phyloP scores from a whole-genome alignment of 2,888 invertebrate species.

The Parapristionchus giblindavisi region DNA sequence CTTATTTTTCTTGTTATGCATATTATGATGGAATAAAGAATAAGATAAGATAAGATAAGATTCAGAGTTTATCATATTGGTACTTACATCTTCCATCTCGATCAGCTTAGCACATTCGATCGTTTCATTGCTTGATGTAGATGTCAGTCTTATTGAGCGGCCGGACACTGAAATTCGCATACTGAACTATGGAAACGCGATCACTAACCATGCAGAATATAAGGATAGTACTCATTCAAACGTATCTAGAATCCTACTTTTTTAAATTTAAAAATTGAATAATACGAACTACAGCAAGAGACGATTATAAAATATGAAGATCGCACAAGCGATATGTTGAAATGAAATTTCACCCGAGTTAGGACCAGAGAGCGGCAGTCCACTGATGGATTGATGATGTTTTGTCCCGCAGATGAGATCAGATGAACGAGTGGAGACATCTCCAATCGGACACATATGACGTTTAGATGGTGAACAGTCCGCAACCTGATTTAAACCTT shows the following conservation, averaged over 20 bases:
- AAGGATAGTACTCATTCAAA: no score
- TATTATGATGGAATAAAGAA: no score
- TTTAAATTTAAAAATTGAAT: no score
- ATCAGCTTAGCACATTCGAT: conserved; percentile 44
- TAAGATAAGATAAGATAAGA: no score
- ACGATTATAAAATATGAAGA: no score
- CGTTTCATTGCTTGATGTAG: conserved; percentile 39
- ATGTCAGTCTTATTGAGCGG: conserved; percentile 45
- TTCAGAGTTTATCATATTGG: no score
- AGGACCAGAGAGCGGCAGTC: conserved; percentile 51
- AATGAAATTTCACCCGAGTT: conserved; percentile 48
- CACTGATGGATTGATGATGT: conserved; percentile 48
- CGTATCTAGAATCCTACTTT: no score
- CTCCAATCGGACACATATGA: conserved; percentile 51
- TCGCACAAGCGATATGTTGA: no score
- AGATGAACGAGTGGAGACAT: conserved; percentile 45
- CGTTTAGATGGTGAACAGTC: conserved; percentile 42
- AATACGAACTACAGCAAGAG: no score
- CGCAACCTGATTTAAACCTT: conserved; percentile 35
- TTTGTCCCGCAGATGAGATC: conserved; percentile 44
- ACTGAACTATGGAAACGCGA: background rate
- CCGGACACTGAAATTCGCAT: conserved; percentile 45
- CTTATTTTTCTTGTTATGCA: no score
- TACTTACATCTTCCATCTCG: conserved; percentile 29
- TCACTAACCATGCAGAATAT: background rate